Conservation (phyloP, 2,888 invertebrate genomes). For the Nezara viridula region DNA sequence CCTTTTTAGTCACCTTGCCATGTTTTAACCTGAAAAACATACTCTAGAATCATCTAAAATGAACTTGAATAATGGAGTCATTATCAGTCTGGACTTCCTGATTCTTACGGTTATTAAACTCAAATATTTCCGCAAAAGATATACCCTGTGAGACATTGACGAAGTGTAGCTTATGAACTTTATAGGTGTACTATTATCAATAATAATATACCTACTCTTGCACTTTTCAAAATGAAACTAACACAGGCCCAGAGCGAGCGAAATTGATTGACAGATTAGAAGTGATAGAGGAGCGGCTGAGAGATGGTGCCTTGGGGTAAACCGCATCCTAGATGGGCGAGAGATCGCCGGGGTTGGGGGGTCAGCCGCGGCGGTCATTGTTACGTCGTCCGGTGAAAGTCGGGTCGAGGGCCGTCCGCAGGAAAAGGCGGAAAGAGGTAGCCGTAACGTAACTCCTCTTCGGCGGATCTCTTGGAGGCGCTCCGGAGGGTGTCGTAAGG, state of each 20-base stretch:
- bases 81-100: no score
- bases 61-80: no score
- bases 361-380: conserved; percentile 32
- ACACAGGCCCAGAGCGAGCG: background rate
- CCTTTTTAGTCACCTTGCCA: no score
- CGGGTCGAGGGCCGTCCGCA: background rate
- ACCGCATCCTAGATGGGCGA: conserved; percentile 21
- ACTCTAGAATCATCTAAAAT: no score
- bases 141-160: background rate
- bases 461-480: background rate
- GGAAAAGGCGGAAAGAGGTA: conserved; percentile 44
- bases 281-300: background rate
- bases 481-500: background rate
- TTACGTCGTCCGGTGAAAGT: conserved; percentile 38
- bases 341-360: background rate
- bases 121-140: background rate
- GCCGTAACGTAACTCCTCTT: conserved; percentile 26
- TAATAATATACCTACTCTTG: background rate
- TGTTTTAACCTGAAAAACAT: no score
- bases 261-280: conserved; percentile 11
- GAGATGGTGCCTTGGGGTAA: conserved; percentile 35
- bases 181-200: background rate
- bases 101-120: no score
- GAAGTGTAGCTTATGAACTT: background rate
- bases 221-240: background rate